Conservation (phyloP, 1,140 invertebrate species). For the Diplogasteroides magnus region DNA sequence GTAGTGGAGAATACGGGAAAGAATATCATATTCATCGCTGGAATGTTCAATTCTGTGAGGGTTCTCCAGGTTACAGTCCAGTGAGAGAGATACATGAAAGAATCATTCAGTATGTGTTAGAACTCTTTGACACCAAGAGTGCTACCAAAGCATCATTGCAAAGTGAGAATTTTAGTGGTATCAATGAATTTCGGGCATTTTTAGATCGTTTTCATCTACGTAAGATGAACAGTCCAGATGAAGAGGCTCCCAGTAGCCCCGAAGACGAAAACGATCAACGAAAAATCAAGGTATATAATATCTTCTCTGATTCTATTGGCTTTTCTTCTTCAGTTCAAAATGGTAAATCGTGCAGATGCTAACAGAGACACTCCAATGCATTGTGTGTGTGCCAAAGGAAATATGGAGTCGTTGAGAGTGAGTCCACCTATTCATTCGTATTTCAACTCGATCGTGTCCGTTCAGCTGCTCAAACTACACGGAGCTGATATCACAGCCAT, state of each 20-base stretch:
- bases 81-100: no score
- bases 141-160: no score
- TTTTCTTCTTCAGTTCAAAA: no score
- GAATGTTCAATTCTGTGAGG: conserved; percentile 15
- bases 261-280: no score
- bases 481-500: conserved; percentile 6
- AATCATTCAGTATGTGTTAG: conserved; percentile 5
- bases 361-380: conserved; percentile 24
- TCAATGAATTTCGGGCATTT: no score
- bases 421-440: background rate
- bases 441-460: background rate
- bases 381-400: conserved; percentile 18
- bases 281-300: no score
- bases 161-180: no score
- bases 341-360: conserved; percentile 18
- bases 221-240: no score
- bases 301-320: no score
- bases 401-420: conserved; percentile 17
- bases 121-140: conserved; percentile 3
- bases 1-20: conserved; percentile 10
- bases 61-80: background rate
- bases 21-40: conserved; percentile 16
- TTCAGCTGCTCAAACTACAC: conserved; percentile 11
- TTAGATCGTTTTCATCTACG: no score
- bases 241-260: no score